Evolutionary conservation across 2,113 vertebrate genomes (phyloP).

Genomic region (Epinephelus cyanopodus): DNA sequence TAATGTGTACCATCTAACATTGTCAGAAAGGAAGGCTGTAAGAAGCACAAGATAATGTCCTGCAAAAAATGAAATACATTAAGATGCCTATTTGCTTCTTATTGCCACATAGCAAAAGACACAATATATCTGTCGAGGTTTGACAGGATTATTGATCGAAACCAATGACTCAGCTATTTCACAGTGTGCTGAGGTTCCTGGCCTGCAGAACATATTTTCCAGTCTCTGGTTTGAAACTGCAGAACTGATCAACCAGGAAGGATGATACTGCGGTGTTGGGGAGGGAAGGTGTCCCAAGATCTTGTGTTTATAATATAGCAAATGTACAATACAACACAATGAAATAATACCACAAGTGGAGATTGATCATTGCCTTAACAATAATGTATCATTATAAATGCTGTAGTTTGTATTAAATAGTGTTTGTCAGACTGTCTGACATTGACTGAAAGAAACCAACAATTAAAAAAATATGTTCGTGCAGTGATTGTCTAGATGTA

Average conservation of each 20-base stretch:
- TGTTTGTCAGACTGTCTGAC: not conserved
- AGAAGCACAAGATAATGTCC: not conserved
- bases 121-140: not conserved
- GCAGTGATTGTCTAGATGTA: not conserved
- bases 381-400: not conserved
- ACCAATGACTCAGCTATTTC: constrained; percentile 26
- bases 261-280: not conserved
- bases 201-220: constrained; percentile 12
- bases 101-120: not conserved
- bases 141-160: constrained; percentile 20
- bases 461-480: not conserved
- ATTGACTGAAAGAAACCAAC: not conserved
- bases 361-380: not conserved
- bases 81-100: not conserved
- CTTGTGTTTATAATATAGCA: not conserved
- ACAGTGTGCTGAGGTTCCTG: not conserved
- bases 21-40: not conserved
- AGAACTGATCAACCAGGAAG: not conserved
- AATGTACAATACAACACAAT: not conserved
- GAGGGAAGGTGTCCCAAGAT: not conserved
- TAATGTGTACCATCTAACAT: fast-evolving
- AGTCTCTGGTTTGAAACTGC: not conserved
- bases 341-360: not conserved
- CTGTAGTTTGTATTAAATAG: not conserved
- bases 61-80: constrained; percentile 10